These are phyloP conservation scores for Apis dorsata DNA, from an alignment of 1,140 invertebrate genomes.

Conservation along the genomic window DNA sequence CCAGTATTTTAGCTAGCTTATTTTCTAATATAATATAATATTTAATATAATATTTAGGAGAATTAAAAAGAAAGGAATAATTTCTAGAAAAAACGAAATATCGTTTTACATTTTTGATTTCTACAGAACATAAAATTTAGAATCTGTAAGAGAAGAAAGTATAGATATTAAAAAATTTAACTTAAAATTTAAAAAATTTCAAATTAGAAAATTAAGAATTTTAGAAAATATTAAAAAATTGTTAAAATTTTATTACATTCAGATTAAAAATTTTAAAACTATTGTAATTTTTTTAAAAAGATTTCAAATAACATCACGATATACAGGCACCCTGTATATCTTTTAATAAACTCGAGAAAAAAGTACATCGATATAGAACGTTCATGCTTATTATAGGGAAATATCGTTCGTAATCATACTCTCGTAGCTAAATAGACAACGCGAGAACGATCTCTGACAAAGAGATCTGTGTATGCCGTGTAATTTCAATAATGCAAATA, in stretches of 20 bases:
- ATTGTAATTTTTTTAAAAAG: background rate
- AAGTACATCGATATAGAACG: background rate
- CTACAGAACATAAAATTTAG: background rate
- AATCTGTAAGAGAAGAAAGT: no score
- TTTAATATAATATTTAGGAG: no score
- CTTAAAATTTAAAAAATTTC: background rate
- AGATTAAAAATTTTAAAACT: background rate
- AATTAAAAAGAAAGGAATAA: background rate
- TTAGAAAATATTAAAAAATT: background rate
- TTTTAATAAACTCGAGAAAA: background rate
- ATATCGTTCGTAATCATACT: background rate
- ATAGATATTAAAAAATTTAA: no score
- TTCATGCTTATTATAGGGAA: background rate
- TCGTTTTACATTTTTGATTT: background rate
- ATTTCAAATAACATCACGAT: background rate
- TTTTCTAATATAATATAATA: background rate
- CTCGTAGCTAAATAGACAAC: background rate
- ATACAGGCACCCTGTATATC: background rate
- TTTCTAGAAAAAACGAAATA: background rate
- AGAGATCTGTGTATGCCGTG: background rate
- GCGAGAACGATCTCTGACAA: background rate
- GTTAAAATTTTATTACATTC: background rate
- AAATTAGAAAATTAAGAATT: background rate
- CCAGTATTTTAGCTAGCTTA: background rate
- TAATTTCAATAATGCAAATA: constrained; percentile 28